Evolutionary conservation across 2,797 vertebrate genomes (phyloP).

Genomic region (Rhinatrema bivittatum): DNA sequence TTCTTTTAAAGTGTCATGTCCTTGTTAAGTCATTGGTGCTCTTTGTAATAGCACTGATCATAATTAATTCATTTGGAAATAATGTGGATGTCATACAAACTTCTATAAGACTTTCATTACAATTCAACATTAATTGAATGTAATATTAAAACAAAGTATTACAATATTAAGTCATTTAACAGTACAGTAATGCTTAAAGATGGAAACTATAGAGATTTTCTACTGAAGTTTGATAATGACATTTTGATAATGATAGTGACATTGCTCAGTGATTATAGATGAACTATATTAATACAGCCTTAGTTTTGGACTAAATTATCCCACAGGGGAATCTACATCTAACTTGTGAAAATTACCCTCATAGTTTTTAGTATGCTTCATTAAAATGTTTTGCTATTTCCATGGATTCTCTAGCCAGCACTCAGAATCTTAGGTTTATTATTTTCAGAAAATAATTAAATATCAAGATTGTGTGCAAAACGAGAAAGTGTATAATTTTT

Average conservation of each 20-base stretch:
- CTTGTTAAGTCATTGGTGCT: slow-evolving; percentile 17
- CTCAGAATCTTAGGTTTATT: too few species aligned
- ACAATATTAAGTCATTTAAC: slow-evolving; percentile 1
- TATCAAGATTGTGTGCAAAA: too few species aligned
- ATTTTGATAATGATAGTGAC: too few species aligned
- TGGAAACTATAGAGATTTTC: slow-evolving; percentile 5
- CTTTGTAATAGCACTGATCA: slow-evolving; percentile 9
- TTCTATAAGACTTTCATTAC: slow-evolving; percentile 2
- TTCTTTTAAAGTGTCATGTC: slow-evolving; percentile 5
- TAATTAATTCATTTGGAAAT: slow-evolving; percentile 25
- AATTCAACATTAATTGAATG: slow-evolving; percentile 27
- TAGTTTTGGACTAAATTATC: background rate
- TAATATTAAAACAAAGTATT: slow-evolving; percentile 15
- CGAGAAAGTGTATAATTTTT: too few species aligned
- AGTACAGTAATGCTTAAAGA: slow-evolving; percentile 6
- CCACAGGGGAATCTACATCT: background rate
- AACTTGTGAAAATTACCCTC: too few species aligned
- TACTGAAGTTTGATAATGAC: slow-evolving; percentile 1
- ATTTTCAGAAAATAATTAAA: too few species aligned
- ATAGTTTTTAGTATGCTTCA: too few species aligned
- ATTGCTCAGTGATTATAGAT: background rate
- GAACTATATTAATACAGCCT: background rate
- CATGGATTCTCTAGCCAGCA: too few species aligned
- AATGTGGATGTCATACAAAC: slow-evolving; percentile 11
- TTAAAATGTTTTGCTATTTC: too few species aligned